These are phyloP conservation scores for Prionailurus bengalensis DNA, from an alignment of 2,113 vertebrate species.

Conservation along the genomic window DNA sequence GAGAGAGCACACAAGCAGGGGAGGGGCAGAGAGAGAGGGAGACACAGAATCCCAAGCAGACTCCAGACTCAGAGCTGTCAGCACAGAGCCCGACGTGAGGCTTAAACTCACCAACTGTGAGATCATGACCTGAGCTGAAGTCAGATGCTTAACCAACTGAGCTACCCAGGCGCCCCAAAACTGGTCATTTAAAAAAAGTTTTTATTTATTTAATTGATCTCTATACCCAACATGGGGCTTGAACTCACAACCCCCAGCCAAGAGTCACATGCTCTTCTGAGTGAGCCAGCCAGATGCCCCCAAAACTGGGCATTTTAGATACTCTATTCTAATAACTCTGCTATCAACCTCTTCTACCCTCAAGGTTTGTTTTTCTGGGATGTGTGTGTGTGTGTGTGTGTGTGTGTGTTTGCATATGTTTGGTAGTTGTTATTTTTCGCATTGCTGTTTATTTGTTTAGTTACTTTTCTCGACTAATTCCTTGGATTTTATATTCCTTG, in stretches of 20 bases:
- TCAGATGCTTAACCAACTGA: too few relatives aligned
- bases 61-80: too few relatives aligned
- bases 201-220: neutral
- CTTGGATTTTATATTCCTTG: slow-evolving; percentile 35
- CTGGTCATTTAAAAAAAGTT: neutral
- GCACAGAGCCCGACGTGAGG: too few relatives aligned
- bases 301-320: slow-evolving; percentile 25
- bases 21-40: too few relatives aligned
- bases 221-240: neutral
- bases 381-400: neutral
- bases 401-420: neutral
- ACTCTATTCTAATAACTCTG: slow-evolving; percentile 20
- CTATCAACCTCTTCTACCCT: neutral
- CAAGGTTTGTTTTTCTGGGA: neutral
- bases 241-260: neutral
- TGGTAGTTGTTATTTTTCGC: neutral
- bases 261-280: neutral
- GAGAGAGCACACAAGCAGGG: too few relatives aligned
- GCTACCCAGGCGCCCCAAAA: neutral
- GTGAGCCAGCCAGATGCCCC: neutral
- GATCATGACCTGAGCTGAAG: too few relatives aligned
- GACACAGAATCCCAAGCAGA: too few relatives aligned
- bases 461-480: neutral
- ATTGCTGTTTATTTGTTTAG: slow-evolving; percentile 20
- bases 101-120: too few relatives aligned